Evolutionary conservation across 2,797 vertebrate species (phyloP).

Genomic region (Periparus ater): DNA sequence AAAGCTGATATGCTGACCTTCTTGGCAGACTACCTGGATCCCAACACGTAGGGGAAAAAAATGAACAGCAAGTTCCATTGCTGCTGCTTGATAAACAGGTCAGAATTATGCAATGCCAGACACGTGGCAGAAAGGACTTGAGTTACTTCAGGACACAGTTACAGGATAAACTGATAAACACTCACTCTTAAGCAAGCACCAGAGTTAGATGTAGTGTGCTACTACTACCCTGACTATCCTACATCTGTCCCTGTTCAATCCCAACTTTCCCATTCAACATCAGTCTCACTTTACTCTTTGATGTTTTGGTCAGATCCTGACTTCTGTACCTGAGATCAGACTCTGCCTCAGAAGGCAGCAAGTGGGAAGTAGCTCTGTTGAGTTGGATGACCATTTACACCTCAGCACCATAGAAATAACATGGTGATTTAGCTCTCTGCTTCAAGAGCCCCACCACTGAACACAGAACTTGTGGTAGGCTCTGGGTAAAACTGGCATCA

Average conservation of each 20-base stretch:
- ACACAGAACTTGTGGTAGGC: background rate
- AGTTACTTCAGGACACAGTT: slow-evolving; percentile 12
- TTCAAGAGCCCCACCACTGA: background rate
- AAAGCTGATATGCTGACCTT: background rate
- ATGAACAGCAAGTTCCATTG: background rate
- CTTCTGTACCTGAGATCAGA: background rate
- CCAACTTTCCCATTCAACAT: accelerated
- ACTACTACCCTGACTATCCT: background rate
- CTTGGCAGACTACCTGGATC: background rate
- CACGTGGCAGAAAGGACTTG: background rate
- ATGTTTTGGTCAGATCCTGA: background rate
- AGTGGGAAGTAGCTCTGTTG: background rate
- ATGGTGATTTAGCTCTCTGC: accelerated
- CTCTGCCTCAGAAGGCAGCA: background rate
- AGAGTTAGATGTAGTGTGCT: background rate
- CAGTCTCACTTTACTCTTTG: background rate
- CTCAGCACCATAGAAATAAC: background rate
- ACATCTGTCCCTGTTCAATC: background rate
- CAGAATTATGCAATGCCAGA: background rate
- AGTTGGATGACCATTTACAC: background rate
- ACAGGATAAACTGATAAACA: background rate
- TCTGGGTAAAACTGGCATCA: background rate
- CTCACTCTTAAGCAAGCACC: background rate
- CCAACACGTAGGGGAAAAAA: background rate
- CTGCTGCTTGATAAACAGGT: slow-evolving; percentile 10